Evolutionary conservation across 2,797 vertebrate species (phyloP).

Genomic region (Natrix natrix): DNA sequence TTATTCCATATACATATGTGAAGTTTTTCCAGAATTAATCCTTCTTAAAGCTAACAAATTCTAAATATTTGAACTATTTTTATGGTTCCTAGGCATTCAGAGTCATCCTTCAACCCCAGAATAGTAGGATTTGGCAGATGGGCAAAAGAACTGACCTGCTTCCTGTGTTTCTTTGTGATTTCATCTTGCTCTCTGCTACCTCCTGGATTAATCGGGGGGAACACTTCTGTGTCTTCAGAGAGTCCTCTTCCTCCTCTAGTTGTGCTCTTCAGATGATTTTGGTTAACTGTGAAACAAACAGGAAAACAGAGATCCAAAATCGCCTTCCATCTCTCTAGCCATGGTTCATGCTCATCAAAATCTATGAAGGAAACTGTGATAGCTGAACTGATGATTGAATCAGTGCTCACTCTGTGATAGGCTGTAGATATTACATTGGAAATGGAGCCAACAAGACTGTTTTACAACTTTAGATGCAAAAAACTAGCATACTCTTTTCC

Average conservation of each 20-base stretch:
- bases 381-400: not conserved
- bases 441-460: not conserved
- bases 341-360: not conserved
- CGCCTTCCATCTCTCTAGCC: not conserved
- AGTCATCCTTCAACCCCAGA: slow-evolving; percentile 7
- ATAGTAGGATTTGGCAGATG: slow-evolving; percentile 20
- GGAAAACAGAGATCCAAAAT: slow-evolving; percentile 22
- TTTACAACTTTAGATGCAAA: not conserved
- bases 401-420: too few relatives aligned
- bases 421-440: not conserved
- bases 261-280: slow-evolving; percentile 35
- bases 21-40: not conserved
- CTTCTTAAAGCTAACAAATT: not conserved
- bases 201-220: slow-evolving; percentile 67
- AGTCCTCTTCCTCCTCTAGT: slow-evolving; percentile 45
- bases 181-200: slow-evolving; percentile 30
- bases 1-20: not conserved
- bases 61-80: not conserved
- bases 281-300: slow-evolving; percentile 31
- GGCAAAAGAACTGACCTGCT: slow-evolving; percentile 56
- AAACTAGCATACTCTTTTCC: not conserved
- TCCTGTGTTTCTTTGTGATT: slow-evolving; percentile 46
- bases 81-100: not conserved
- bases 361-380: not conserved
- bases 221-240: slow-evolving; percentile 50